Conservation (phyloP, 2,797 vertebrate species). For the Ataeniobius toweri region DNA sequence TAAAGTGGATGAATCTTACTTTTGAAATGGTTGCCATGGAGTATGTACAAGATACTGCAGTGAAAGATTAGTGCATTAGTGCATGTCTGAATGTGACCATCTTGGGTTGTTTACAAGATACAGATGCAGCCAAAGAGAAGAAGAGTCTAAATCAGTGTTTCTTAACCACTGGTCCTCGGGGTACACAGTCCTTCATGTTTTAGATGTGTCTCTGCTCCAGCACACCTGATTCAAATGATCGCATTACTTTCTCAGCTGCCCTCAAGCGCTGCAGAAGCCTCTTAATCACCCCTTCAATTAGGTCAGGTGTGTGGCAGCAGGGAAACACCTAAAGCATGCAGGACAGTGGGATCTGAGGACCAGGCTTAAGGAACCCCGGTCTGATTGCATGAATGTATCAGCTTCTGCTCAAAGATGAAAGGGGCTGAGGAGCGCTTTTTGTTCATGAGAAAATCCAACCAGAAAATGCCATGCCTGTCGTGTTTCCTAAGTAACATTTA, state of each 20-base stretch:
- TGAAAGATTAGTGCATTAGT: constrained; percentile 17
- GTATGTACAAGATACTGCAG: constrained; percentile 51
- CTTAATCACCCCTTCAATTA: no score
- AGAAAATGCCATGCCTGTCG: constrained; percentile 72
- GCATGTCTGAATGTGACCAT: constrained; percentile 15
- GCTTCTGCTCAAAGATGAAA: constrained; percentile 21
- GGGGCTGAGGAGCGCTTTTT: constrained; percentile 33
- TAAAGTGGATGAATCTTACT: constrained; percentile 71
- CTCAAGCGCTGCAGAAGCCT: no score
- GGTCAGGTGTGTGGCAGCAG: no score
- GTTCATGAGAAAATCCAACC: constrained; percentile 33
- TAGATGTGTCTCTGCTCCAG: no score
- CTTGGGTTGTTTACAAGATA: constrained; percentile 44
- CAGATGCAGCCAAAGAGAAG: constrained; percentile 49
- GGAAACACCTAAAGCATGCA: no score
- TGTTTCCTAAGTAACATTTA: constrained; percentile 73
- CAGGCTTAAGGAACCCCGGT: no score
- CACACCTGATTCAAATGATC: no score
- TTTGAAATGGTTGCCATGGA: constrained; percentile 69
- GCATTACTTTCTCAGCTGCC: no score
- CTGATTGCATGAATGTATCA: constrained; percentile 3
- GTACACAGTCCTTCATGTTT: no score
- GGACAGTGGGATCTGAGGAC: no score
- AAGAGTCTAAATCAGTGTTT: constrained; percentile 3
- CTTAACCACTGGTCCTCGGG: no score